Conservation (phyloP, 1,140 invertebrate genomes). For the Drosophila chauvacae region DNA sequence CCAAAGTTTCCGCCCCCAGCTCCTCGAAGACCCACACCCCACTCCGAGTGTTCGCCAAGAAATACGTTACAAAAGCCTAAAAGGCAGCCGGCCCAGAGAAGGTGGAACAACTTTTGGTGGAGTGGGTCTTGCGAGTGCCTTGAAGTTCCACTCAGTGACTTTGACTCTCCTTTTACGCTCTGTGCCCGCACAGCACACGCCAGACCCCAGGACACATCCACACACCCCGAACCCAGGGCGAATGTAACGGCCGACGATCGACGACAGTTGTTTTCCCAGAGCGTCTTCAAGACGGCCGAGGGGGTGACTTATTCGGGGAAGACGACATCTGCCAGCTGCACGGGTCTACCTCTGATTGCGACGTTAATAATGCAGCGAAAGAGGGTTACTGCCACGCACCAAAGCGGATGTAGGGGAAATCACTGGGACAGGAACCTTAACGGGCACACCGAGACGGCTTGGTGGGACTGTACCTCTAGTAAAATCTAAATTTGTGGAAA, state of each 20-base stretch:
- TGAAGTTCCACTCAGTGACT: conserved; percentile 70
- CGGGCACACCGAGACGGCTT: conserved; percentile 2
- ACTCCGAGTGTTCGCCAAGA: conserved; percentile 8
- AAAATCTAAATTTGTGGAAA: background rate
- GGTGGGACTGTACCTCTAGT: conserved; percentile 32
- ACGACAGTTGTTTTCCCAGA: conserved; percentile 79
- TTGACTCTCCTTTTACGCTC: conserved; percentile 54
- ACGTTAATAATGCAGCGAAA: conserved; percentile 55
- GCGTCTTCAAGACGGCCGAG: conserved; percentile 76
- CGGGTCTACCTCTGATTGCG: conserved; percentile 63
- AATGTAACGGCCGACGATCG: conserved; percentile 59
- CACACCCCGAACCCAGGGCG: conserved; percentile 17
- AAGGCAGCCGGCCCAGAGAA: conserved; percentile 17
- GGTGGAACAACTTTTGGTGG: conserved; percentile 16
- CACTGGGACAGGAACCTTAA: conserved; percentile 38
- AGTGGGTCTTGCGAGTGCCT: conserved; percentile 52
- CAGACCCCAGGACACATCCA: conserved; percentile 47
- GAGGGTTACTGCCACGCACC: conserved; percentile 68
- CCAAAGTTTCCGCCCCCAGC: conserved; percentile 8
- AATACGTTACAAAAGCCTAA: conserved; percentile 66
- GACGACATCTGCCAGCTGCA: conserved; percentile 65
- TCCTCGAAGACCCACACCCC: conserved; percentile 22
- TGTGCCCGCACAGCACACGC: conserved; percentile 33
- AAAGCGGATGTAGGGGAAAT: conserved; percentile 64
- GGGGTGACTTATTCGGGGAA: conserved; percentile 64